These are phyloP conservation scores for Pangasianodon gigas DNA, from an alignment of 2,113 vertebrate species.

Conservation along the genomic window DNA sequence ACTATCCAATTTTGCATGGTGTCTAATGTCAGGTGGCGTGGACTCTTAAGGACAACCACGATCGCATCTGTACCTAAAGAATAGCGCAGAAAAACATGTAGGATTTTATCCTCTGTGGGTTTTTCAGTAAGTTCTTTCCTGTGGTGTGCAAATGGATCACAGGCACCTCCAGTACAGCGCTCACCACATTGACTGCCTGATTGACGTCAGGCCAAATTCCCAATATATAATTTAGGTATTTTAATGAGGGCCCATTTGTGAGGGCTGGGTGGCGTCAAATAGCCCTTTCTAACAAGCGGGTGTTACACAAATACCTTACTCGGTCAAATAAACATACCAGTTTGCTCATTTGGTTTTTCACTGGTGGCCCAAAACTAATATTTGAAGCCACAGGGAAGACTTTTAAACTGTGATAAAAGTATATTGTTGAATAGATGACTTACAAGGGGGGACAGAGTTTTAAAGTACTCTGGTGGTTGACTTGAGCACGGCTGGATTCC, in stretches of 20 bases:
- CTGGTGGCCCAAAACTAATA: constrained; percentile 7
- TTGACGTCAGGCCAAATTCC: constrained; percentile 39
- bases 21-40: constrained; percentile 12
- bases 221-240: constrained; percentile 44
- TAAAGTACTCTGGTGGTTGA: not conserved
- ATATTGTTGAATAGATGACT: not conserved
- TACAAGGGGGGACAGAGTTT: not conserved
- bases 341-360: constrained; percentile 4
- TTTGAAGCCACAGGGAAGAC: constrained; percentile 4
- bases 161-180: not conserved
- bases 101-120: not conserved
- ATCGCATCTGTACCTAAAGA: not conserved
- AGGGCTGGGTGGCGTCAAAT: constrained; percentile 27
- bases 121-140: constrained; percentile 10
- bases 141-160: constrained; percentile 25
- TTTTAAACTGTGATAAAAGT: constrained; percentile 3
- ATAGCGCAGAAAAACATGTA: not conserved
- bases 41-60: not conserved
- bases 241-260: constrained; percentile 28
- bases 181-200: constrained; percentile 32
- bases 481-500: not conserved
- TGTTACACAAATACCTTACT: constrained; percentile 18
- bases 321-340: constrained; percentile 41
- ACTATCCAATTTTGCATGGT: not conserved
- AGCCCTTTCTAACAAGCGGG: constrained; percentile 16